Conservation (phyloP, 2,797 vertebrate genomes). For the Lacerta bilineata region DNA sequence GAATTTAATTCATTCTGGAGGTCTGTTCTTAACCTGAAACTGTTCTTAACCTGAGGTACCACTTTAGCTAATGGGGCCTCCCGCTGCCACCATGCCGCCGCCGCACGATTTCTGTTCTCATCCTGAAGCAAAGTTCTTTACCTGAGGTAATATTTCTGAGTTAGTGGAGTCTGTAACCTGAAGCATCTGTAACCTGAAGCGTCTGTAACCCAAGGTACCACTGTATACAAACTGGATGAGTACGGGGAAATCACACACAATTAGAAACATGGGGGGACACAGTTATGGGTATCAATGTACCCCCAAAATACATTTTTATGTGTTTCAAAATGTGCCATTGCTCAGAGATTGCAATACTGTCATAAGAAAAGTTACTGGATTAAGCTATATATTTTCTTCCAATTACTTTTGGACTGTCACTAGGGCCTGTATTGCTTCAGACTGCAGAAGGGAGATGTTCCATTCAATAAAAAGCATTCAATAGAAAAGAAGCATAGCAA, state of each 20-base stretch:
- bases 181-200: too few species aligned
- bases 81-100: too few species aligned
- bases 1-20: too few species aligned
- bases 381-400: background rate
- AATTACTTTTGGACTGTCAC: background rate
- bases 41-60: too few species aligned
- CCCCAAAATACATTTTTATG: background rate
- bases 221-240: background rate
- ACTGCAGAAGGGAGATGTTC: background rate
- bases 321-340: constrained; percentile 12
- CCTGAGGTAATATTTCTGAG: too few species aligned
- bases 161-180: too few species aligned
- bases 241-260: background rate
- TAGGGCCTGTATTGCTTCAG: background rate
- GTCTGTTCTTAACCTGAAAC: too few species aligned
- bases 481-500: background rate
- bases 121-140: too few species aligned
- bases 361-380: background rate
- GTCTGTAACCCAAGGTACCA: too few species aligned
- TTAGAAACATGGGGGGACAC: background rate
- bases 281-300: background rate
- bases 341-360: background rate
- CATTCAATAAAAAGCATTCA: background rate
- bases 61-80: too few species aligned
- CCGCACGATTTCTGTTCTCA: too few species aligned